phyloP scores from a whole-genome alignment of 1,140 invertebrate genomes.

The Apocrypta bakeri region DNA sequence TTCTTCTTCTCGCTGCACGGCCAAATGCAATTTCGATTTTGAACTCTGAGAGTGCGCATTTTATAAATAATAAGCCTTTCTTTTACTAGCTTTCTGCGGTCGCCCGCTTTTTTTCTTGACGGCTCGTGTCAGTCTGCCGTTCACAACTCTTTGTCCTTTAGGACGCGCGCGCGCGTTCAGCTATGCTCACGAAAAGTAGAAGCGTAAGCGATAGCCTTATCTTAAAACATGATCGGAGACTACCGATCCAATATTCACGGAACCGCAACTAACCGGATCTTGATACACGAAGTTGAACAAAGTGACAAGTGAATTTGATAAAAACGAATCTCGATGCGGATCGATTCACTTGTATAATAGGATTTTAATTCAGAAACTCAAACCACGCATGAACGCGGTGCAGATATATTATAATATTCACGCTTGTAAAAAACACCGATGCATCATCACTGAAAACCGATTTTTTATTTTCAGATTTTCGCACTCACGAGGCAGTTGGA shows the following conservation, averaged over 20 bases:
- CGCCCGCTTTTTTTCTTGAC: conserved; percentile 23
- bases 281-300: too few species aligned
- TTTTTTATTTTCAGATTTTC: conserved; percentile 22
- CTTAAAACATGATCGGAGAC: conserved; percentile 17
- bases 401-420: too few species aligned
- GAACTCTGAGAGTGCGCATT: conserved; percentile 4
- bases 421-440: background rate
- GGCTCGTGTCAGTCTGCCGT: background rate
- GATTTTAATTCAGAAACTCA: conserved; percentile 62
- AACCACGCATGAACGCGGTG: background rate
- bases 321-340: conserved; percentile 60
- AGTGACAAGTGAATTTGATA: conserved; percentile 62
- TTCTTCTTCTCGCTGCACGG: background rate
- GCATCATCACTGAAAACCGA: background rate
- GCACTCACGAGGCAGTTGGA: background rate
- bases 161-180: too few species aligned
- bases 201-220: background rate
- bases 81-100: conserved; percentile 39
- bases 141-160: conserved; percentile 51
- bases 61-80: conserved; percentile 43
- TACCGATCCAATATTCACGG: conserved; percentile 30
- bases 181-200: background rate
- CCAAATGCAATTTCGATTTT: conserved; percentile 46
- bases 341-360: conserved; percentile 64
- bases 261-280: conserved; percentile 49